Percentiles rank a stretch among this genome's conserved stretches.
These are phyloP conservation scores for Octopus bimaculoides DNA, from an alignment of 1,140 invertebrate genomes.

Conservation along the genomic window DNA sequence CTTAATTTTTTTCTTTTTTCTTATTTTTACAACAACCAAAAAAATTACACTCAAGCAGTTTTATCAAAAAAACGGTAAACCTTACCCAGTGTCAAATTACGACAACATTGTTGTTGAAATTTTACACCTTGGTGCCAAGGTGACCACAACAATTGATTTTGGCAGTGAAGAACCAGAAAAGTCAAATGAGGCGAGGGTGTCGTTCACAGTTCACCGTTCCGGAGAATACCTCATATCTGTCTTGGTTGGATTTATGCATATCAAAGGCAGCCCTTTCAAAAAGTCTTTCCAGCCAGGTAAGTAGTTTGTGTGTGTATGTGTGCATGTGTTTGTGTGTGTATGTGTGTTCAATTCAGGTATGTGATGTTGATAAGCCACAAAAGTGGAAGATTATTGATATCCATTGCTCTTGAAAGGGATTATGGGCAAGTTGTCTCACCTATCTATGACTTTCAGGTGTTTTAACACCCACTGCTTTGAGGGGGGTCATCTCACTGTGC, in stretches of 20 bases:
- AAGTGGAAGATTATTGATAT: too few relatives aligned
- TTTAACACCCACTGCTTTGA: too few relatives aligned
- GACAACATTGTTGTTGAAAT: conserved; percentile 85
- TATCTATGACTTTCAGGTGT: too few relatives aligned
- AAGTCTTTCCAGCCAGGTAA: conserved; percentile 69
- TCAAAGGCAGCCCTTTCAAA: conserved; percentile 68
- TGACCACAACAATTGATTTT: conserved; percentile 79
- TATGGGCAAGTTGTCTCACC: too few relatives aligned
- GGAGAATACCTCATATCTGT: conserved; percentile 85
- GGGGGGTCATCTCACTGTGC: too few relatives aligned
- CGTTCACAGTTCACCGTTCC: conserved; percentile 86
- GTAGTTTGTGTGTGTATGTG: conserved; percentile 25
- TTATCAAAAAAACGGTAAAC: conserved; percentile 86
- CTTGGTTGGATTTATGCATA: conserved; percentile 71
- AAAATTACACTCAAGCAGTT: conserved; percentile 62
- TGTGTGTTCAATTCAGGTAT: too few relatives aligned
- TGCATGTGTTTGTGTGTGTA: too few relatives aligned
- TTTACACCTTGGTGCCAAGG: conserved; percentile 76
- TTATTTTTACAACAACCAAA: too few relatives aligned
- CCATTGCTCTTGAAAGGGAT: too few relatives aligned
- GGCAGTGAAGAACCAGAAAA: conserved; percentile 72
- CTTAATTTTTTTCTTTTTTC: too few relatives aligned
- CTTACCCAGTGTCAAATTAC: conserved; percentile 87
- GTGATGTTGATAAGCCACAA: too few relatives aligned
- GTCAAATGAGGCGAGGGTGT: conserved; percentile 67